phyloP scores from a whole-genome alignment of 2,888 invertebrate genomes.

The Pammene fasciana region DNA sequence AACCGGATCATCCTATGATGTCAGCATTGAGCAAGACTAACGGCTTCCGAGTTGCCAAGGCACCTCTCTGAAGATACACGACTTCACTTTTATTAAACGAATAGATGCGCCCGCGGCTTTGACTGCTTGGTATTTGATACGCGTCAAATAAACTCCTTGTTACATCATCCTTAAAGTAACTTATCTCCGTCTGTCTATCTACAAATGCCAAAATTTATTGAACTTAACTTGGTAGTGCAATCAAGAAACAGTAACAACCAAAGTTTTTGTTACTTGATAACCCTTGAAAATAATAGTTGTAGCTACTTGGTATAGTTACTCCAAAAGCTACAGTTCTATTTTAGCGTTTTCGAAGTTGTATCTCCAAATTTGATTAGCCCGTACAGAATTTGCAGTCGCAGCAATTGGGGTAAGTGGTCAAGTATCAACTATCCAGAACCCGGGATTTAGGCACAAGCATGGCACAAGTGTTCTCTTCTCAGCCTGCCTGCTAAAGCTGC shows the following conservation, averaged over 20 bases:
- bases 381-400: constrained; percentile 47
- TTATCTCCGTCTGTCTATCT: too few relatives aligned
- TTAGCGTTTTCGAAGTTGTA: constrained; percentile 37
- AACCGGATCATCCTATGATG: constrained; percentile 40
- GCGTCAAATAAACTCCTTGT: too few relatives aligned
- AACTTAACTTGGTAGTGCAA: too few relatives aligned
- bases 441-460: constrained; percentile 42
- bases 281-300: background rate
- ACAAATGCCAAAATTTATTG: too few relatives aligned
- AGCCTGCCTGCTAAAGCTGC: constrained; percentile 28
- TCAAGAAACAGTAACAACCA: too few relatives aligned
- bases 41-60: constrained; percentile 22
- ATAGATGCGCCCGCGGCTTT: background rate
- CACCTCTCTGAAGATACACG: constrained; percentile 11
- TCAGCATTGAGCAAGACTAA: constrained; percentile 34
- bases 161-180: too few relatives aligned
- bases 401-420: constrained; percentile 60
- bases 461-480: constrained; percentile 41
- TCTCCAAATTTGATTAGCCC: constrained; percentile 49
- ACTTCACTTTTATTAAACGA: constrained; percentile 4
- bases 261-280: background rate
- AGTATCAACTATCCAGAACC: constrained; percentile 49
- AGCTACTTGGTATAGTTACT: background rate
- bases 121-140: background rate
- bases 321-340: background rate